These are phyloP conservation scores for Leptinotarsa defecta DNA, from an alignment of 1,140 invertebrate species.

Conservation along the genomic window DNA sequence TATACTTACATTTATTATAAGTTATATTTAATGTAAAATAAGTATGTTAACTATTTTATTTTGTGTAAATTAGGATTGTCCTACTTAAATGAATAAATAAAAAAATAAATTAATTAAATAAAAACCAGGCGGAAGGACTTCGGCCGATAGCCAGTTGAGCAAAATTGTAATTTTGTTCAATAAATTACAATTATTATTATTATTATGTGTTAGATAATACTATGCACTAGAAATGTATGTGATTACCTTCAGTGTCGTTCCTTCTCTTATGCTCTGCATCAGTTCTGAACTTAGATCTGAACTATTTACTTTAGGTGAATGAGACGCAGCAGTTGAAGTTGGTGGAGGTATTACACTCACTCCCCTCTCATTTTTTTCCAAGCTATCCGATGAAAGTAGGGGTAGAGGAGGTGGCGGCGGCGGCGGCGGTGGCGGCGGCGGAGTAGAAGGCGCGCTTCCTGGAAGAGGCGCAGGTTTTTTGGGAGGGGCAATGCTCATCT, in stretches of 20 bases:
- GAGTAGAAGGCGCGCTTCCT: slow-evolving; percentile 38
- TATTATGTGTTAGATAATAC: neutral
- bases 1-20: no score
- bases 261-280: slow-evolving; percentile 78
- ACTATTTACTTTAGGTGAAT: slow-evolving; percentile 34
- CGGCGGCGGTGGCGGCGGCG: slow-evolving; percentile 25
- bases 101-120: no score
- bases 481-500: slow-evolving; percentile 30
- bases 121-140: no score
- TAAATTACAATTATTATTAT: no score
- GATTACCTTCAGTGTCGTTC: slow-evolving; percentile 65
- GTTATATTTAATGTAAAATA: no score
- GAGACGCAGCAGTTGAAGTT: slow-evolving; percentile 35
- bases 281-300: slow-evolving; percentile 69
- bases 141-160: no score
- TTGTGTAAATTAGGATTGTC: no score
- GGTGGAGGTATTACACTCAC: slow-evolving; percentile 34
- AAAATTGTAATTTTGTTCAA: no score
- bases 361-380: neutral
- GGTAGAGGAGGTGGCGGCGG: slow-evolving; percentile 56
- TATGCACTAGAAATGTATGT: no score
- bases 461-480: slow-evolving; percentile 23
- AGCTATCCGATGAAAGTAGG: slow-evolving; percentile 27
- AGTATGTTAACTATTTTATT: no score
- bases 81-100: no score